phyloP scores from a whole-genome alignment of 2,888 invertebrate genomes.

The Ypsolopha sequella region DNA sequence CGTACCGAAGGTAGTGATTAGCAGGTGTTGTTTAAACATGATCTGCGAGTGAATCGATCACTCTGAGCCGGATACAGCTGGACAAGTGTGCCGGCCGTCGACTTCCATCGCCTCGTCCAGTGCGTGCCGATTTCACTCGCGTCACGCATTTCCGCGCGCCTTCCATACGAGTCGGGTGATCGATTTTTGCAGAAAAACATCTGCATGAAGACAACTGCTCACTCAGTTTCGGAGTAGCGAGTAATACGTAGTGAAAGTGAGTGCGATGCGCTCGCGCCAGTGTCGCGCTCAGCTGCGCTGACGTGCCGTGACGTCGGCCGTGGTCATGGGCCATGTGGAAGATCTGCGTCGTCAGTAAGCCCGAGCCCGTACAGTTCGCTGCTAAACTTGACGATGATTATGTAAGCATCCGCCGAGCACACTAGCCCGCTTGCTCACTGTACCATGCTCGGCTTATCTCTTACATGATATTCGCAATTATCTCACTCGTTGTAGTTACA shows the following conservation, averaged over 20 bases:
- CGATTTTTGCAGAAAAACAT: not conserved
- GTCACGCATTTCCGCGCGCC: slow-evolving; percentile 54
- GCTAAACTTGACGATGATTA: slow-evolving; percentile 47
- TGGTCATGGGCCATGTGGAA: slow-evolving; percentile 67
- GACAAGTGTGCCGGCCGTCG: slow-evolving; percentile 11
- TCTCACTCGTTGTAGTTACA: not conserved
- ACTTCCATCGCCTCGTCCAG: slow-evolving; percentile 14
- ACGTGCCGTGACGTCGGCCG: slow-evolving; percentile 9
- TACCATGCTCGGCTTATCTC: not conserved
- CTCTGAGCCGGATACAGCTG: slow-evolving; percentile 13
- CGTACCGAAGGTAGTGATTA: slow-evolving; percentile 7
- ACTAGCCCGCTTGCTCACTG: not conserved
- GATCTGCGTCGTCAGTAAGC: slow-evolving; percentile 65
- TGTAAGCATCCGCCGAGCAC: slow-evolving; percentile 35
- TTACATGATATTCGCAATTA: not conserved
- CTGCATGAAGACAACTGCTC: not conserved
- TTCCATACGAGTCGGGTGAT: slow-evolving; percentile 21
- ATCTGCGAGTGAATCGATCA: slow-evolving; percentile 12
- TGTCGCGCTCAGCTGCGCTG: not conserved
- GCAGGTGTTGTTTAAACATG: slow-evolving; percentile 6
- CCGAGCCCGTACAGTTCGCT: slow-evolving; percentile 50
- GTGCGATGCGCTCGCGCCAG: slow-evolving; percentile 29
- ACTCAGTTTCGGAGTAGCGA: not conserved
- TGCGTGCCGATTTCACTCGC: slow-evolving; percentile 52
- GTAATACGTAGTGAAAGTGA: slow-evolving; percentile 45